Conservation (phyloP, 2,113 vertebrate species). For the Apodemus sylvaticus region DNA sequence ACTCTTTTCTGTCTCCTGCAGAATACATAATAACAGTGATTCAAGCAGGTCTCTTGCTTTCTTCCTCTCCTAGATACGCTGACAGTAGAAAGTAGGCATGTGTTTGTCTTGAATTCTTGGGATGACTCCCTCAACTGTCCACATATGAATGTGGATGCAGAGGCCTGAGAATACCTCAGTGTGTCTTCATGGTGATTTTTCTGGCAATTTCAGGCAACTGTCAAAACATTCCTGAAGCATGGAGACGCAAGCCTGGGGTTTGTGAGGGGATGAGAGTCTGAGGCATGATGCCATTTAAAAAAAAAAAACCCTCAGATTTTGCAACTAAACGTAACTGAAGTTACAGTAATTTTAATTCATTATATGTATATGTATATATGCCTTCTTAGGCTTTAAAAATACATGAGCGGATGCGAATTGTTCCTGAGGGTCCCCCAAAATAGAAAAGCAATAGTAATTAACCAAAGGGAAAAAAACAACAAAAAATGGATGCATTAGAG, state of each 20-base stretch:
- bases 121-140: not conserved
- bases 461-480: constrained; percentile 69
- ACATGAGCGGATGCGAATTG: constrained; percentile 74
- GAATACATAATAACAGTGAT: not conserved
- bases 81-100: not conserved
- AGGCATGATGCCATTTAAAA: not conserved
- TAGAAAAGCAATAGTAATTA: constrained; percentile 79
- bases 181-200: constrained; percentile 46
- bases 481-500: constrained; percentile 76
- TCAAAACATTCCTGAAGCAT: constrained; percentile 17
- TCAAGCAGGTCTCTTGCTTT: not conserved
- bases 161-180: not conserved
- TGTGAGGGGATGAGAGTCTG: constrained; percentile 8
- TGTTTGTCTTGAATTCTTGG: constrained; percentile 40
- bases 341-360: constrained; percentile 18
- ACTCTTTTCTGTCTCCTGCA: constrained; percentile 32
- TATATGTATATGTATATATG: constrained; percentile 69
- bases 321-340: constrained; percentile 16
- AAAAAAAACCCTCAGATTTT: constrained; percentile 54
- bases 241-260: not conserved
- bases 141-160: not conserved
- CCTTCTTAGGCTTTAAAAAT: constrained; percentile 80
- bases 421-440: constrained; percentile 77
- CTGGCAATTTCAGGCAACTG: constrained; percentile 35
- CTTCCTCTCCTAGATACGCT: not conserved